phyloP scores from a whole-genome alignment of 1,140 invertebrate genomes.

The Pseudomyrmex sp. region DNA sequence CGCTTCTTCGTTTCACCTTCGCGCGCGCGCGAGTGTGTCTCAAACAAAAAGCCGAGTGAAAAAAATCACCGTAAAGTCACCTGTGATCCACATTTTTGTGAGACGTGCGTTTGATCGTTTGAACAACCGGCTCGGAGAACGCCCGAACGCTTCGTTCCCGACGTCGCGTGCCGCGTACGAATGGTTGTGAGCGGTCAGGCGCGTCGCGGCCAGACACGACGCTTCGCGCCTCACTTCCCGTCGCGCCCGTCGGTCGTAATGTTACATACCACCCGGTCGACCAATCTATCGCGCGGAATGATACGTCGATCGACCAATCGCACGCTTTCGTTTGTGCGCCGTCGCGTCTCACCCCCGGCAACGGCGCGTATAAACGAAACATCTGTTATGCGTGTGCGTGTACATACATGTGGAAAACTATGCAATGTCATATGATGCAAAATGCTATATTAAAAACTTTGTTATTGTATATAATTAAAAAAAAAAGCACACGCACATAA shows the following conservation, averaged over 20 bases:
- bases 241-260: slow-evolving; percentile 10
- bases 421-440: no score
- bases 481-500: no score
- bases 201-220: slow-evolving; percentile 29
- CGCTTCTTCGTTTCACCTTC: background rate
- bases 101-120: no score
- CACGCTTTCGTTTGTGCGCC: background rate
- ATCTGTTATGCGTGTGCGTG: background rate
- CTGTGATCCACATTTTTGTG: background rate
- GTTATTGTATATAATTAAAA: no score
- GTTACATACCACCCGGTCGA: slow-evolving; percentile 25
- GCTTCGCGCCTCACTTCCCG: background rate
- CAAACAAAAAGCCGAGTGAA: slow-evolving; percentile 17
- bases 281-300: slow-evolving; percentile 39
- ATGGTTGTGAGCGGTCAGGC: slow-evolving; percentile 40
- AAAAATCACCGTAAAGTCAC: background rate
- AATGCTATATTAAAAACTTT: no score
- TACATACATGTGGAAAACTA: background rate
- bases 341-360: slow-evolving; percentile 13
- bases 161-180: slow-evolving; percentile 60
- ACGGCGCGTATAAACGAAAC: slow-evolving; percentile 46
- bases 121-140: no score
- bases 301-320: slow-evolving; percentile 33
- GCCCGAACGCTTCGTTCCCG: background rate
- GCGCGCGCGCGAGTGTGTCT: background rate